Base-by-base conservation (phyloP, 2,113 vertebrate genomes). In the Pavo muticus region DNA sequence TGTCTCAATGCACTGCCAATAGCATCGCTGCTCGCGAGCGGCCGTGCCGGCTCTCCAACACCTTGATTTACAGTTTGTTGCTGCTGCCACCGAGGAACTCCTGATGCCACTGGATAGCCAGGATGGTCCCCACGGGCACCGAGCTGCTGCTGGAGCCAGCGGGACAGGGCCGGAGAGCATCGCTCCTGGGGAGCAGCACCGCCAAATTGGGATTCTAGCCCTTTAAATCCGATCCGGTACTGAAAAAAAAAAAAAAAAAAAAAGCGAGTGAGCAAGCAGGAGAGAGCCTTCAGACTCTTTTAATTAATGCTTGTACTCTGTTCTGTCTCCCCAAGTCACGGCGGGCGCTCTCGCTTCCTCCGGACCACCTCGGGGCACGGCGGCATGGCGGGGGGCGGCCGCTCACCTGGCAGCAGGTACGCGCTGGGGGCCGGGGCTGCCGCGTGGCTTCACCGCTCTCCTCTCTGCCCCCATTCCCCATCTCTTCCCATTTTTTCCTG, bases 171-270 rank as follows among this genome's bases (percentile, higher is more conserved):
- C 1, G 65, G 40, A 77, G 29, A 91, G 32, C 67, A 68, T 91
- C 17, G 7, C 74, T 94, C 88, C 80, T 21, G 8, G 74, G 87
- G 78, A 96, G 91, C 87, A 52, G n/a, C 44, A 29, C 16, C 5
- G 6, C 88, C 96, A 74, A 97, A 97, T 93, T 95, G 95, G 95
- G 97, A 90, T 97, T 98, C 97, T 98, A 98, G 97, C 97, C 97
- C 97, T 98, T 98, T 98, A 98, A 98, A 98, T 98, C 96, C 92
- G 19, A 95, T 97, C 97, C 64, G 72, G 97, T 97, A 95, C 97
- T 97, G 94, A 93, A 97, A 84, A 96, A 97, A 96, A 97, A 96
- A 95, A 94, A 61, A 88, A 92, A 96, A 95, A 94, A 93, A 96
- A 97, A 95, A 64, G 25, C 25, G 79, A 88, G 82, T 25, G 83